Conservation (phyloP, 2,888 invertebrate species). For the Imbricaverruca yamaguchii region DNA sequence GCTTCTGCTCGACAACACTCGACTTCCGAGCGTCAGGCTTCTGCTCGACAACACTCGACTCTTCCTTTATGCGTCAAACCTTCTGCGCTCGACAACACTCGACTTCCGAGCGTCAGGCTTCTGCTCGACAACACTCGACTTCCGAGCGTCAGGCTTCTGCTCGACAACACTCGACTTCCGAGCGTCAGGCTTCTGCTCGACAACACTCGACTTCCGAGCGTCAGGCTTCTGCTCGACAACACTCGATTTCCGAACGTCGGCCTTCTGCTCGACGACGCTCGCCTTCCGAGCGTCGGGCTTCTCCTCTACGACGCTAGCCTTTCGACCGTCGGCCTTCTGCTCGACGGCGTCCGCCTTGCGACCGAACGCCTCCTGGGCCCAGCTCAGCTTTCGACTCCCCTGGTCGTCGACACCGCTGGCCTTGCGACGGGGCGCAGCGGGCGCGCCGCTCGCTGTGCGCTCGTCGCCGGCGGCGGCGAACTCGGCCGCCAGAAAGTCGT, state of each 20-base stretch:
- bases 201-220: background rate
- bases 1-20: background rate
- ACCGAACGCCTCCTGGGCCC: too few species aligned
- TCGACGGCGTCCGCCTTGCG: background rate
- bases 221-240: background rate
- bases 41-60: background rate
- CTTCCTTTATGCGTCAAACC: background rate
- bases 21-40: background rate
- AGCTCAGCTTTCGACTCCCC: too few species aligned
- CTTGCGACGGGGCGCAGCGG: background rate
- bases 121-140: background rate
- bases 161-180: background rate
- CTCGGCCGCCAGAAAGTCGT: background rate
- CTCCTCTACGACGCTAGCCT: background rate
- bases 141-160: background rate
- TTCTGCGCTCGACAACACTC: background rate
- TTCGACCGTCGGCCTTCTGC: background rate
- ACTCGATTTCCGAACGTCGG: background rate
- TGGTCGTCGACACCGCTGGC: background rate
- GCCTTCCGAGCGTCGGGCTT: background rate
- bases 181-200: background rate
- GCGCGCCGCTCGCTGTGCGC: background rate
- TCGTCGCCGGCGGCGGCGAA: background rate
- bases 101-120: background rate
- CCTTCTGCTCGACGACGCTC: background rate